Base-by-base conservation (phyloP, 1,140 invertebrate species). In the Zaprionus vittiger region DNA sequence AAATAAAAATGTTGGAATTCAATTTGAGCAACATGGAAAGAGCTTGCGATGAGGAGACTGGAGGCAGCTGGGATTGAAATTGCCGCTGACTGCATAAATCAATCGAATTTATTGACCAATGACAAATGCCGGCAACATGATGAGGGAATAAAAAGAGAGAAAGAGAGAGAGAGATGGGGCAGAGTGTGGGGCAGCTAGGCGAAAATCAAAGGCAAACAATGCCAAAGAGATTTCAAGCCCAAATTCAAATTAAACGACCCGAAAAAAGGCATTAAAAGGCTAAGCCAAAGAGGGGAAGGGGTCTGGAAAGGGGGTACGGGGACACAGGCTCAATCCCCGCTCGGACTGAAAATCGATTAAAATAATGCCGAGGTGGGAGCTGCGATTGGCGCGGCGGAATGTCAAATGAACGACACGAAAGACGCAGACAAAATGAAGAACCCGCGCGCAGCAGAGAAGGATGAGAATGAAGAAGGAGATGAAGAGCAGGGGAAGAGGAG, bases 91-190 rank as follows among this genome's bases (percentile, higher is more conserved):
- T 79, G 69, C 44, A 72, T 86, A 83, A 87, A 87, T 87, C 77
- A 86, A 83, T 80, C 67, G 73, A 87, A 87, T 87, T 83, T 87
- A 87, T 83, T 87, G 77, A 80, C 82, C 79, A 85, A 85, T 85
- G 82, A 85, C 82, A 85, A 85, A 85, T 78, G 71, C 76, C 34
- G 52, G 64, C 4, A 52, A 73, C 49, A 49, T 24, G 60, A 66
- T 72, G 57, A 61, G 47, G 56, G 52, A 28, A 28, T 22, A 0
- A 34, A 34, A 28, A 26, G 24, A 67, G 34, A 17, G 34, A 11
- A n/a, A 34, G 56, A 34, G 14, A 12, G 34, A n/a, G 41, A 15
- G 31, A 9, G 9, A 37, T 0, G 26, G 28, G 7, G 17, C 2
- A 37, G 49, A 9, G 37, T 11, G 44, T 44, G 47, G 34, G 34